These are phyloP conservation scores for Oreortyx pictus DNA, from an alignment of 2,797 vertebrate genomes.

Conservation along the genomic window DNA sequence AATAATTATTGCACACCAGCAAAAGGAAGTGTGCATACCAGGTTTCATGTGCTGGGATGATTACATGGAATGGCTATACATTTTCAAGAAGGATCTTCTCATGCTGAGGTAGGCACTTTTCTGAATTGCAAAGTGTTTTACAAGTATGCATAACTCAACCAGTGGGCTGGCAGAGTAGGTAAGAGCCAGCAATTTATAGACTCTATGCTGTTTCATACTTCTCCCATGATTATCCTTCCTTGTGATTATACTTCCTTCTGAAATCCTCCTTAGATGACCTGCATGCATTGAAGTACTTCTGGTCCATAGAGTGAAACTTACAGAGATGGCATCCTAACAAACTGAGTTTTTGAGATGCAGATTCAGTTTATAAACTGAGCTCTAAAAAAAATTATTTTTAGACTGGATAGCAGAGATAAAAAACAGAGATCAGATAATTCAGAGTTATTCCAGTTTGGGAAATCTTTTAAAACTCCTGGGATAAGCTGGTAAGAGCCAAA, in stretches of 20 bases:
- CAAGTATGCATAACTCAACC: rapidly evolving
- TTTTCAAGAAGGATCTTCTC: background rate
- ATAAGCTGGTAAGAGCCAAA: background rate
- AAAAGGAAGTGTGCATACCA: background rate
- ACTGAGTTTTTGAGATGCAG: background rate
- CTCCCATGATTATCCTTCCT: background rate
- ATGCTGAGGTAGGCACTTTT: background rate
- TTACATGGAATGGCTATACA: background rate
- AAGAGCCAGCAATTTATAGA: background rate
- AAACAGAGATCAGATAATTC: background rate
- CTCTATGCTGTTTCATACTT: background rate
- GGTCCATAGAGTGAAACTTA: background rate
- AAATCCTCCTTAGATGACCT: background rate
- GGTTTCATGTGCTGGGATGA: background rate
- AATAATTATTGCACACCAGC: background rate
- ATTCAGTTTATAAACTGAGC: background rate
- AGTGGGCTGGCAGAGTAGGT: background rate
- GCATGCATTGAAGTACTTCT: background rate
- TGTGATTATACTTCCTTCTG: background rate
- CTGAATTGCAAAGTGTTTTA: background rate
- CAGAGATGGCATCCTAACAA: background rate
- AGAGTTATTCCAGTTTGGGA: background rate
- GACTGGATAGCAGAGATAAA: background rate
- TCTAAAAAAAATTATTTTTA: background rate
- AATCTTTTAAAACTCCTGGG: background rate